Evolutionary conservation across 2,797 vertebrate genomes (phyloP).

Genomic region (Enteromius radiatus): DNA sequence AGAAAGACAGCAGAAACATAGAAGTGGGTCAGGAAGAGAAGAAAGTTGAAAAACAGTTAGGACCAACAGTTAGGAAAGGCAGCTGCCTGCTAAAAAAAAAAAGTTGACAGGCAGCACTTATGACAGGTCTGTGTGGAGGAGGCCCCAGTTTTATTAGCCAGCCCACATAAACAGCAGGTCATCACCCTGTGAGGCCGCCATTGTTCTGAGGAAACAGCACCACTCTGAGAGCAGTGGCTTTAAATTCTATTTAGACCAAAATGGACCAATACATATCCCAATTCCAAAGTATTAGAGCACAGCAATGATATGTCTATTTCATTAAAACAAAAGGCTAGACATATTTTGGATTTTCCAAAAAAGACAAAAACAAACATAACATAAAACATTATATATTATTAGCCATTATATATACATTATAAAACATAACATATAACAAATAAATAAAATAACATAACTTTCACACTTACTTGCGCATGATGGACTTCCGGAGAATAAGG

Average conservation of each 20-base stretch:
- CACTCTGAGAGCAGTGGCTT: not conserved
- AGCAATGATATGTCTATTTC: not conserved
- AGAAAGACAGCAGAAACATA: slow-evolving; percentile 32
- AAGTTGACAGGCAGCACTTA: slow-evolving; percentile 55
- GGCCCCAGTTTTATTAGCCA: slow-evolving; percentile 59
- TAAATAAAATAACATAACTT: not conserved
- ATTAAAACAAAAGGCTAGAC: not conserved
- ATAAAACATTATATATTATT: no score
- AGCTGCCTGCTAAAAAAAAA: slow-evolving; percentile 32
- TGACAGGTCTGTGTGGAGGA: slow-evolving; percentile 51
- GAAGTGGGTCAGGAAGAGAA: slow-evolving; percentile 41
- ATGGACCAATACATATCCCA: not conserved
- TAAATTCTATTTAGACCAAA: not conserved
- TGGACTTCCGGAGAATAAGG: slow-evolving; percentile 90
- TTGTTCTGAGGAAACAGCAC: slow-evolving; percentile 37
- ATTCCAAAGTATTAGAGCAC: not conserved
- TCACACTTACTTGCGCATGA: slow-evolving; percentile 90
- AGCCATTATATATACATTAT: no score
- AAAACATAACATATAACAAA: no score
- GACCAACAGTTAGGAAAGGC: slow-evolving; percentile 41
- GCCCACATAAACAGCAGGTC: slow-evolving; percentile 59
- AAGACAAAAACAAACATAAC: no score
- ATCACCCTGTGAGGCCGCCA: slow-evolving; percentile 29
- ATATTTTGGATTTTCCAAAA: not conserved
- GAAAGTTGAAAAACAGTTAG: slow-evolving; percentile 1